phyloP scores from a whole-genome alignment of 2,113 vertebrate genomes.

The Vulpes vulpes region DNA sequence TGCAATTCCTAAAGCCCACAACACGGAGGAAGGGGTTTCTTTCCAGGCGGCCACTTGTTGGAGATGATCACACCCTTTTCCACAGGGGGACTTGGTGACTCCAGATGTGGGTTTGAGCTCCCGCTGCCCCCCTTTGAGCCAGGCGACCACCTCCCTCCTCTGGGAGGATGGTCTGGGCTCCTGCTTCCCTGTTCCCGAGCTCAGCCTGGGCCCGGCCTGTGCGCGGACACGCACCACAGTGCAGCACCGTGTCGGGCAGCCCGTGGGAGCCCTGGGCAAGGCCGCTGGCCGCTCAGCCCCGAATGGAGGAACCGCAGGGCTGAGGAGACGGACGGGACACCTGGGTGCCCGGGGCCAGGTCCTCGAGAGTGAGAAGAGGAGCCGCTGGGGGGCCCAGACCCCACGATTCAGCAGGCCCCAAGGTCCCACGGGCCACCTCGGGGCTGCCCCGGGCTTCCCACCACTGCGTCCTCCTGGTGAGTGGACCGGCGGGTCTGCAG shows the following conservation, averaged over 20 bases:
- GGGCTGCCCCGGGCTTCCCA: not conserved
- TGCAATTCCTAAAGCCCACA: too few relatives aligned
- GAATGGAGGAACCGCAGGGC: fast-evolving
- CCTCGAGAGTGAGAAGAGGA: not conserved
- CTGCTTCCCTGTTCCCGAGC: fast-evolving
- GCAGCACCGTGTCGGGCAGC: fast-evolving
- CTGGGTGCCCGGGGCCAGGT: not conserved
- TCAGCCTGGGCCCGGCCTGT: not conserved
- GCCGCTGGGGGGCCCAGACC: not conserved
- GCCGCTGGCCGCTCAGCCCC: not conserved
- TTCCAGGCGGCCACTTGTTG: not conserved
- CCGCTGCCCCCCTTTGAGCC: not conserved
- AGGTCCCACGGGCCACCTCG: not conserved
- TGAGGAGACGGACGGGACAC: fast-evolving
- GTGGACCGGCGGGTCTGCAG: not conserved
- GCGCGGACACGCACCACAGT: fast-evolving
- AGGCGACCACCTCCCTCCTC: not conserved
- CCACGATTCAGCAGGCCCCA: not conserved
- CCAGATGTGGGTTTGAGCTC: not conserved
- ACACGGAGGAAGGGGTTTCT: not conserved
- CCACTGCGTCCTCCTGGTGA: not conserved
- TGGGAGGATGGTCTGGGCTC: not conserved
- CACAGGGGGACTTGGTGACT: not conserved
- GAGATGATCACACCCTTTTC: not conserved
- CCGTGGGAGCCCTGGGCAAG: not conserved